These are phyloP conservation scores for Spilarctia lutea DNA, from an alignment of 2,888 invertebrate genomes.

Conservation along the genomic window DNA sequence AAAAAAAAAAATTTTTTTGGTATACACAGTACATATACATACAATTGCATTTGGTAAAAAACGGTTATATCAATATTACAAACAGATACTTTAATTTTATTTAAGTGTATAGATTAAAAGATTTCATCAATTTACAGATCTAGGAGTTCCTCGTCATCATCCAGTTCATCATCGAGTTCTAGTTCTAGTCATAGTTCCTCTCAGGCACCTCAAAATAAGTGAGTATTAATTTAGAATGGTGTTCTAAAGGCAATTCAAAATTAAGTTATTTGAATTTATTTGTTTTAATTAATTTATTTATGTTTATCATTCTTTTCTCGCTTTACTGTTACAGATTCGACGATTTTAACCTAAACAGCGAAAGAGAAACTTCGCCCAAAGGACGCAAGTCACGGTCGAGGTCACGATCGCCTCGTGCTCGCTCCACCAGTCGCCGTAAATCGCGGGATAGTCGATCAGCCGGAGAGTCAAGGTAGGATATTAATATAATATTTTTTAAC, in stretches of 20 bases:
- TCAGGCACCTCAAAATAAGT: slow-evolving; percentile 78
- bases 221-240: slow-evolving; percentile 40
- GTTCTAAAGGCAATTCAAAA: background rate
- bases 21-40: too few species aligned
- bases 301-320: background rate
- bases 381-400: slow-evolving; percentile 67
- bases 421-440: slow-evolving; percentile 67
- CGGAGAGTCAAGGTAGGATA: slow-evolving; percentile 72
- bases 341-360: slow-evolving; percentile 84
- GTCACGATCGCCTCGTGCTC: slow-evolving; percentile 65
- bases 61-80: too few species aligned
- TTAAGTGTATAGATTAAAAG: too few species aligned
- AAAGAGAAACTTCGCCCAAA: slow-evolving; percentile 78
- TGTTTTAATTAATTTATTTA: background rate
- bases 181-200: slow-evolving; percentile 82
- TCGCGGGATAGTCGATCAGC: slow-evolving; percentile 79
- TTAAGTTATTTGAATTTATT: too few species aligned
- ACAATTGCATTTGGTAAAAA: too few species aligned
- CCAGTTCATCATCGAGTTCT: slow-evolving; percentile 80
- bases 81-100: too few species aligned
- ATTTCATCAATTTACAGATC: slow-evolving; percentile 59
- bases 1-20: too few species aligned
- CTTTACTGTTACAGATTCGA: slow-evolving; percentile 71
- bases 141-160: slow-evolving; percentile 80
- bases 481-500: background rate